These are phyloP conservation scores for Aldabrachelys gigantea DNA, from an alignment of 2,113 vertebrate genomes.

Conservation along the genomic window DNA sequence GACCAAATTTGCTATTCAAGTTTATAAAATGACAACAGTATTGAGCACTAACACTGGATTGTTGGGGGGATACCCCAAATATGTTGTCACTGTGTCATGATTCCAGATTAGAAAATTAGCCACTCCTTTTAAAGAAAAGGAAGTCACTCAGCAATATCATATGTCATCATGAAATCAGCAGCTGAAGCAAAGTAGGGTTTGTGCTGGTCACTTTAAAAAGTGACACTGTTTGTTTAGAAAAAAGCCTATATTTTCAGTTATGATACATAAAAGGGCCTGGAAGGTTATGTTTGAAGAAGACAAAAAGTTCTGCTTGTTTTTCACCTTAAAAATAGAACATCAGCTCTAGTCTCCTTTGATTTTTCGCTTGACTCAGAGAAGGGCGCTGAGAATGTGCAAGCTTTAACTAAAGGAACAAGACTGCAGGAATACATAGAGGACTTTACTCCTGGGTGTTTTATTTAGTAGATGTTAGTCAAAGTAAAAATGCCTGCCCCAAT, in stretches of 20 bases:
- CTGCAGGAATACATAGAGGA: not conserved
- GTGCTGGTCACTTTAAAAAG: not conserved
- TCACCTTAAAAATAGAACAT: not conserved
- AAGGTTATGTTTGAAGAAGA: not conserved
- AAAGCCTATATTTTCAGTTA: not conserved
- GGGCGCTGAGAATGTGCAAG: not conserved
- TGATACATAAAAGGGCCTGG: not conserved
- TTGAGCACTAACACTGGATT: not conserved
- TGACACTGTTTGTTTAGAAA: not conserved
- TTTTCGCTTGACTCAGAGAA: not conserved
- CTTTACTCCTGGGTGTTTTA: not conserved
- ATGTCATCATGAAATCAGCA: not conserved
- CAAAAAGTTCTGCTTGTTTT: not conserved
- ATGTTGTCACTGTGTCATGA: not conserved
- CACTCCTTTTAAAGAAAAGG: fast-evolving
- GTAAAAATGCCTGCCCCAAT: not conserved
- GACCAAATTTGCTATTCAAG: not conserved
- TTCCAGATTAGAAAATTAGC: not conserved
- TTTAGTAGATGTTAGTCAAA: slow-evolving; percentile 15
- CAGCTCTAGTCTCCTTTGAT: not conserved
- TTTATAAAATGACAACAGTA: not conserved
- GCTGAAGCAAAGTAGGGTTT: not conserved
- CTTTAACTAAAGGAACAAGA: slow-evolving; percentile 11
- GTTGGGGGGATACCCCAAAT: fast-evolving
- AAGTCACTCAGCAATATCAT: not conserved